Conservation (phyloP, 2,888 invertebrate species). For the Xanthia icteritia region DNA sequence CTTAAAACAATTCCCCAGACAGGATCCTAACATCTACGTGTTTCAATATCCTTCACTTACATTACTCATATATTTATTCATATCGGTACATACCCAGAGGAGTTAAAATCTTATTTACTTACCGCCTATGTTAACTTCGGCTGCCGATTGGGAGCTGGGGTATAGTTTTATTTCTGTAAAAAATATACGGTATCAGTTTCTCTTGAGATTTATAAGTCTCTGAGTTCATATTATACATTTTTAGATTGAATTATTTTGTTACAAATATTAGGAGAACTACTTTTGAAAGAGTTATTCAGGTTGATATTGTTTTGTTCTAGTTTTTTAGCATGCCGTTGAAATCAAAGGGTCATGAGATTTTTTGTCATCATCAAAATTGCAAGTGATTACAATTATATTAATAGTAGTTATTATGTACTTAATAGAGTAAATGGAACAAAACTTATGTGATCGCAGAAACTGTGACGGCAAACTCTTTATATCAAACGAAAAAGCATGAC, state of each 20-base stretch:
- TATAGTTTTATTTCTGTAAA: conserved; percentile 81
- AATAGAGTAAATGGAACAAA: no score
- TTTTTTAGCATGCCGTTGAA: background rate
- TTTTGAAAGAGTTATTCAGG: background rate
- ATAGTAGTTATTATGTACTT: no score
- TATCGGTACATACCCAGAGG: conserved; percentile 65
- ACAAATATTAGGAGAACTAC: background rate
- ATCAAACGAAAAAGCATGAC: no score
- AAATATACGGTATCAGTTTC: conserved; percentile 43
- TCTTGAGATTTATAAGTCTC: conserved; percentile 30
- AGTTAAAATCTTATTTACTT: conserved; percentile 69
- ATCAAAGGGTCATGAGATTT: background rate
- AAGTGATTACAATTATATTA: background rate
- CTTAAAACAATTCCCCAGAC: conserved; percentile 57
- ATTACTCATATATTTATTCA: conserved; percentile 66
- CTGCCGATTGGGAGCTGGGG: conserved; percentile 76
- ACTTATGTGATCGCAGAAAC: background rate
- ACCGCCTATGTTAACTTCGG: conserved; percentile 75
- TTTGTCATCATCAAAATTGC: background rate
- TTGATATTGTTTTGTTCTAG: background rate
- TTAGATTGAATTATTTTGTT: conserved; percentile 22
- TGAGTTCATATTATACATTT: conserved; percentile 21
- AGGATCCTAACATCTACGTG: conserved; percentile 56
- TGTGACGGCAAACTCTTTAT: background rate
- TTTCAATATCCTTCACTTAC: conserved; percentile 61